These are phyloP conservation scores for Uropsilus gracilis DNA, from an alignment of 2,113 vertebrate genomes.

Conservation along the genomic window DNA sequence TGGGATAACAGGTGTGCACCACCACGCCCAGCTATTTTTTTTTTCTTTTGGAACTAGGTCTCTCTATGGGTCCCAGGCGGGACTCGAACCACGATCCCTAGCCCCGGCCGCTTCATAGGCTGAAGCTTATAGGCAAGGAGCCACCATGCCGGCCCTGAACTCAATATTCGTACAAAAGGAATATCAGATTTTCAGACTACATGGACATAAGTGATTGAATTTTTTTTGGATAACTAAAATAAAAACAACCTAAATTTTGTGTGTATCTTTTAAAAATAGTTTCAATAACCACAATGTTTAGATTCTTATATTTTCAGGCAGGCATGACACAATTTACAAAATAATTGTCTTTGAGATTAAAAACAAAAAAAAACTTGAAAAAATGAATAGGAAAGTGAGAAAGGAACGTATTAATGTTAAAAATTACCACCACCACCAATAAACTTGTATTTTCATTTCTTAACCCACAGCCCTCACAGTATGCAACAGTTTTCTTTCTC, in stretches of 20 bases:
- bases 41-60: no score
- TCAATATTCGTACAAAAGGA: conserved; percentile 76
- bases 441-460: not conserved
- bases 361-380: not conserved
- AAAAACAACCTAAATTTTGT: not conserved
- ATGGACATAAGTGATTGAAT: not conserved
- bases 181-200: conserved; percentile 36
- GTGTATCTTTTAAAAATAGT: conserved; percentile 31
- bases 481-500: not conserved
- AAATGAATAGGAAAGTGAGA: not conserved
- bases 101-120: no score
- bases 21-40: no score
- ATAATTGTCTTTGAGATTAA: not conserved
- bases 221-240: not conserved
- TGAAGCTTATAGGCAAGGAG: no score
- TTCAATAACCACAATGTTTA: conserved; percentile 28
- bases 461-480: not conserved
- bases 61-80: no score
- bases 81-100: no score
- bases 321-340: conserved; percentile 15
- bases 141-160: no score
- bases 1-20: no score
- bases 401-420: not conserved
- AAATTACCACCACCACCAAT: not conserved
- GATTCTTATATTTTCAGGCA: conserved; percentile 15